phyloP scores from a whole-genome alignment of 2,113 vertebrate genomes.

The Aphelocoma coerulescens region DNA sequence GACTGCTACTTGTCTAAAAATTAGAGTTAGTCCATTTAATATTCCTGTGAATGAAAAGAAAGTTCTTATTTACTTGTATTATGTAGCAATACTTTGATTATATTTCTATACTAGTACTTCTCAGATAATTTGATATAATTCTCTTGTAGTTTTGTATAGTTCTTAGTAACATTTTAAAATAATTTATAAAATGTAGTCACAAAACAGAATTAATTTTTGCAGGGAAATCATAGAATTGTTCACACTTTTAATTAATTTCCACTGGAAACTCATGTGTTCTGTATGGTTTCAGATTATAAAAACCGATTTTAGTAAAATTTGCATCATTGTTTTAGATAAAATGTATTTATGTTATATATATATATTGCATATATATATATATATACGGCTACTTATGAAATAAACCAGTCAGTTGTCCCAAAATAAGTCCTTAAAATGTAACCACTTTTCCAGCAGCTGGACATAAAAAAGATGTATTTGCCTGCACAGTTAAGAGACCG shows the following conservation, averaged over 20 bases:
- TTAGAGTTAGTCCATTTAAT: neutral
- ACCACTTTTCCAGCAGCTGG: neutral
- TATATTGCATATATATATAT: no score
- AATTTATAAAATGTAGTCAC: neutral
- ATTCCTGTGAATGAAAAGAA: neutral
- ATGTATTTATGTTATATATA: neutral
- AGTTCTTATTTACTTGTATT: neutral
- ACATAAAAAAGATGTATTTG: neutral
- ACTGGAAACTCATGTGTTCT: neutral
- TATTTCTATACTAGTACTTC: neutral
- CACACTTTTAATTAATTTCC: neutral
- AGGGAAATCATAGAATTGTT: neutral
- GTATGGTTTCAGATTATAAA: neutral
- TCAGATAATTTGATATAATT: neutral
- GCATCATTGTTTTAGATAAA: neutral
- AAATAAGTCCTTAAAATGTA: neutral
- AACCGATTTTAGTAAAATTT: neutral
- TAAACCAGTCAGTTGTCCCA: neutral
- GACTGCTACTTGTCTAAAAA: neutral
- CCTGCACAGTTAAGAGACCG: neutral
- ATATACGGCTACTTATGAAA: neutral
- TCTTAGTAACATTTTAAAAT: neutral
- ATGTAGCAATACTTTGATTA: neutral
- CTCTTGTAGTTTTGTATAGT: neutral
- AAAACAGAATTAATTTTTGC: neutral